These are phyloP conservation scores for Arvicola amphibius DNA, from an alignment of 2,797 vertebrate genomes.

Conservation along the genomic window DNA sequence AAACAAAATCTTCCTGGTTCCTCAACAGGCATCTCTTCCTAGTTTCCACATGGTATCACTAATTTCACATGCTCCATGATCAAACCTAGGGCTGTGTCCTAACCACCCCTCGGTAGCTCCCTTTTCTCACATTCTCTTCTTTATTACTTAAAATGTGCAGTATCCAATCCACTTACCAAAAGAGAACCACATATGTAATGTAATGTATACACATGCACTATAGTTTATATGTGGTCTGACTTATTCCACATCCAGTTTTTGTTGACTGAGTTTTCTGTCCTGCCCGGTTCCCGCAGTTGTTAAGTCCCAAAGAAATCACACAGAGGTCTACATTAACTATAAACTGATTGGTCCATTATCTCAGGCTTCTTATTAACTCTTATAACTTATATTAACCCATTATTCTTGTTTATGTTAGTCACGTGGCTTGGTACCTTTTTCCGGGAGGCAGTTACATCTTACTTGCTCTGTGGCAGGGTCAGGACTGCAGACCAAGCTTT, in stretches of 20 bases:
- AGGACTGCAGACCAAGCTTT: too few relatives aligned
- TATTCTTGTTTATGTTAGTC: too few relatives aligned
- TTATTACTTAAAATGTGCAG: not conserved
- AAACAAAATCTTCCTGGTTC: not conserved
- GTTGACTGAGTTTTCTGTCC: too few relatives aligned
- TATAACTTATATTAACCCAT: too few relatives aligned
- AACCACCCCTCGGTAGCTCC: not conserved
- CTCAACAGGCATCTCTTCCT: not conserved
- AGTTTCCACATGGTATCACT: not conserved
- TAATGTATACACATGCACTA: not conserved
- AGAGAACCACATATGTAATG: not conserved
- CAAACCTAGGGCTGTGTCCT: not conserved
- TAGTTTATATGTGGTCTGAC: not conserved
- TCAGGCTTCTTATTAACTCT: too few relatives aligned
- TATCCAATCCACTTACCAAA: not conserved
- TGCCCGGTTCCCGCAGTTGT: too few relatives aligned
- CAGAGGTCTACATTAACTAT: too few relatives aligned
- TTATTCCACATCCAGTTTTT: not conserved
- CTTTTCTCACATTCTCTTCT: not conserved
- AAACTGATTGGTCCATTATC: too few relatives aligned
- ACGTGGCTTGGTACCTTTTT: too few relatives aligned
- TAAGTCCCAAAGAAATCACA: too few relatives aligned
- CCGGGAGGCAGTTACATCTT: too few relatives aligned
- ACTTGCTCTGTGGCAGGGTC: too few relatives aligned
- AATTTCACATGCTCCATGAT: not conserved